These are phyloP conservation scores for Spicauda simplicius DNA, from an alignment of 2,888 invertebrate species.

Conservation along the genomic window DNA sequence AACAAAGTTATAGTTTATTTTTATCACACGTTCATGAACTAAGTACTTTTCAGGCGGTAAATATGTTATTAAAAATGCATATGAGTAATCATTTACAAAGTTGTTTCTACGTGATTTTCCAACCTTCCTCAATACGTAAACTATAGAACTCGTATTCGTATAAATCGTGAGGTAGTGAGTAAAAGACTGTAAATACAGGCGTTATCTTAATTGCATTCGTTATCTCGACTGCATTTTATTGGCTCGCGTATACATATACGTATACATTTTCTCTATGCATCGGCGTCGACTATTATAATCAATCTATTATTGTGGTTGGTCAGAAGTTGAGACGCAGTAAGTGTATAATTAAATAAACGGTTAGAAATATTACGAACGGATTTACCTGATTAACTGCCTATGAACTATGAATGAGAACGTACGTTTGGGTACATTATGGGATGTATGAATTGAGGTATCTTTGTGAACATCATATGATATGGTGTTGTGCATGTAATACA, in stretches of 20 bases:
- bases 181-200: slow-evolving; percentile 9
- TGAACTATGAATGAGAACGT: neutral
- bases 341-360: slow-evolving; percentile 16
- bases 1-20: slow-evolving; percentile 29
- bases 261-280: slow-evolving; percentile 21
- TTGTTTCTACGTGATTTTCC: slow-evolving; percentile 28
- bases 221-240: slow-evolving; percentile 32
- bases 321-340: slow-evolving; percentile 28
- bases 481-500: too few relatives aligned
- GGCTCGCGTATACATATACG: slow-evolving; percentile 10
- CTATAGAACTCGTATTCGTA: slow-evolving; percentile 2
- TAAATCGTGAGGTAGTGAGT: slow-evolving; percentile 22
- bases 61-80: slow-evolving; percentile 20
- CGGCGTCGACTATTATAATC: slow-evolving; percentile 33
- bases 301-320: slow-evolving; percentile 41
- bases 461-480: too few relatives aligned
- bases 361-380: slow-evolving; percentile 7
- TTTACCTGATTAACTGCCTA: too few relatives aligned
- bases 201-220: slow-evolving; percentile 28
- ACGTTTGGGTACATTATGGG: neutral
- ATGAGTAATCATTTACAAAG: slow-evolving; percentile 7
- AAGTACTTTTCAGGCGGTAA: slow-evolving; percentile 11
- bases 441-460: too few relatives aligned
- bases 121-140: slow-evolving; percentile 26
- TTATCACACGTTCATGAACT: slow-evolving; percentile 14